Conservation (phyloP, 1,140 invertebrate genomes). For the Trichonephila inaurata region DNA sequence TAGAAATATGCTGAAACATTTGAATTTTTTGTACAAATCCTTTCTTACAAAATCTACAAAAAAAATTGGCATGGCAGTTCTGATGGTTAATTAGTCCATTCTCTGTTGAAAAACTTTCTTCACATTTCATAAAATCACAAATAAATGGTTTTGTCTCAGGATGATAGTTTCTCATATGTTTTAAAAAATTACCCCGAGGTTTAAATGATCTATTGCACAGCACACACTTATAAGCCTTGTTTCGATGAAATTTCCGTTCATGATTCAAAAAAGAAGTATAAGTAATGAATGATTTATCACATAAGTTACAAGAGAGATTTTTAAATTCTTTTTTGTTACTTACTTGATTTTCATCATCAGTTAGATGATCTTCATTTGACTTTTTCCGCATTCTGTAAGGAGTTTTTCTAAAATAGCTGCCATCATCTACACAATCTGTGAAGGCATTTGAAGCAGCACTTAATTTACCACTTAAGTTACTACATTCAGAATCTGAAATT, state of each 20-base stretch:
- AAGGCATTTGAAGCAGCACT: not conserved
- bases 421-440: too few species aligned
- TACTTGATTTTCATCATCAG: not conserved
- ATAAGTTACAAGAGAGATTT: not conserved
- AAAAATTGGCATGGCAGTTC: not conserved
- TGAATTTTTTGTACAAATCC: not conserved
- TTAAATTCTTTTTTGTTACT: not conserved
- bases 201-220: not conserved
- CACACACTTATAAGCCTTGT: not conserved
- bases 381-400: not conserved
- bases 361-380: not conserved
- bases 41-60: not conserved
- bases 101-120: not conserved
- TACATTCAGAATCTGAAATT: not conserved
- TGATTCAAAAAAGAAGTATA: not conserved
- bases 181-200: not conserved
- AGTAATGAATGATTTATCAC: not conserved
- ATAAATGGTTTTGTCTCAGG: not conserved
- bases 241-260: not conserved
- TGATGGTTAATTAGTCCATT: not conserved
- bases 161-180: not conserved
- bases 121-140: not conserved
- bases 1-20: not conserved
- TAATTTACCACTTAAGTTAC: not conserved
- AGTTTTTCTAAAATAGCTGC: too few species aligned